phyloP scores from a whole-genome alignment of 2,113 vertebrate genomes.

The Lepisosteus osseus region DNA sequence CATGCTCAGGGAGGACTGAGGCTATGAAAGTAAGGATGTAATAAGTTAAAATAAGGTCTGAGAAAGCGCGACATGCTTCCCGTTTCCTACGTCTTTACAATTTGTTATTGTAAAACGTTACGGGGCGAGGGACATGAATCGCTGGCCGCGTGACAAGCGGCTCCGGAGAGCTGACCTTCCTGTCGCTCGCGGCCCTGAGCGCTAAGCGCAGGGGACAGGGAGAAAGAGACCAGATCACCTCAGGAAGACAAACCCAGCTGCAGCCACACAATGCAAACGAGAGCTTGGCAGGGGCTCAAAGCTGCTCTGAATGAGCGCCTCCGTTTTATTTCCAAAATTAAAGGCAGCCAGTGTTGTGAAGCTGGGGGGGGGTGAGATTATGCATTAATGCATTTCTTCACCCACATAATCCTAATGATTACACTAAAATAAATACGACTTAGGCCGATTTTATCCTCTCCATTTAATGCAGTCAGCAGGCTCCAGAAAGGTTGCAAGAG shows the following conservation, averaged over 20 bases:
- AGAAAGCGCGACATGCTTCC: background rate
- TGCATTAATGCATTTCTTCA: conserved; percentile 79
- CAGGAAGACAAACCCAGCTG: conserved; percentile 74
- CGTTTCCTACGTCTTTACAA: conserved; percentile 31
- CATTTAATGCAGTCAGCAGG: conserved; percentile 45
- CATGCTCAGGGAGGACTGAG: no score
- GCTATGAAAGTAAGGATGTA: no score
- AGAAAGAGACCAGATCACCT: conserved; percentile 32
- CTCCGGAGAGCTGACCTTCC: conserved; percentile 44
- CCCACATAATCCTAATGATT: conserved; percentile 81
- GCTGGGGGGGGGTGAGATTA: conserved; percentile 71
- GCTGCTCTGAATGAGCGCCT: conserved; percentile 75
- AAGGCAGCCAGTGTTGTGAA: conserved; percentile 73
- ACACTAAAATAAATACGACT: conserved; percentile 84
- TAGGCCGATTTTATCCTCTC: conserved; percentile 55
- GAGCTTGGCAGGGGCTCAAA: conserved; percentile 84
- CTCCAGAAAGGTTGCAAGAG: conserved; percentile 40
- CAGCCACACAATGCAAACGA: conserved; percentile 75
- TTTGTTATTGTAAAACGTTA: conserved; percentile 36
- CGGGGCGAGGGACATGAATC: conserved; percentile 46
- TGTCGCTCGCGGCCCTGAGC: conserved; percentile 45
- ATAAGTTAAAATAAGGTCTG: background rate
- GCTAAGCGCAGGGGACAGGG: conserved; percentile 39
- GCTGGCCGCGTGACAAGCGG: conserved; percentile 55
- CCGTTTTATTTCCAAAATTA: conserved; percentile 76